phyloP scores from a whole-genome alignment of 1,140 invertebrate species.

The Lutraria rhynchaena region DNA sequence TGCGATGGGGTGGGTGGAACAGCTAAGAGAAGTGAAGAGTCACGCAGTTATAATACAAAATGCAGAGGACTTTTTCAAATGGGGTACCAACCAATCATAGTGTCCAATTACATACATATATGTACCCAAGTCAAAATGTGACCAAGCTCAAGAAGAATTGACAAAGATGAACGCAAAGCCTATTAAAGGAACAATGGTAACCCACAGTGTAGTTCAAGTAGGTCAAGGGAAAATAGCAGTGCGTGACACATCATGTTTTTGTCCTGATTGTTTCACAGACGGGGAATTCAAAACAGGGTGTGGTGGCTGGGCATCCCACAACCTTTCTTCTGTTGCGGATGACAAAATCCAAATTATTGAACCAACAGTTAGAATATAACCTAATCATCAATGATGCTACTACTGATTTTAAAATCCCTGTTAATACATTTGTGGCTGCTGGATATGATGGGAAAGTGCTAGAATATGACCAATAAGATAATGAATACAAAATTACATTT shows the following conservation, averaged over 20 bases:
- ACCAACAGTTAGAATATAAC: background rate
- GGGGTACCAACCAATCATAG: background rate
- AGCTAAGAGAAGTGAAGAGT: constrained; percentile 1
- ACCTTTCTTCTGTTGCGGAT: too few relatives aligned
- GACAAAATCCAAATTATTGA: background rate
- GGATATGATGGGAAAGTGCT: background rate
- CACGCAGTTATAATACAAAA: background rate
- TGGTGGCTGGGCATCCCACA: background rate
- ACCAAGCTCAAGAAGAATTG: constrained; percentile 9
- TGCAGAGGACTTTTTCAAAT: background rate
- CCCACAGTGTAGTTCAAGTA: constrained; percentile 12
- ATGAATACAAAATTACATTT: constrained; percentile 7
- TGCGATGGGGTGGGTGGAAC: constrained; percentile 14
- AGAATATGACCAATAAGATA: background rate
- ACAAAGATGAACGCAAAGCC: background rate
- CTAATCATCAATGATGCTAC: background rate
- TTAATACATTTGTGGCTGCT: background rate
- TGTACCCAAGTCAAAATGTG: constrained; percentile 17
- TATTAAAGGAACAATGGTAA: constrained; percentile 1
- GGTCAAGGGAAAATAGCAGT: background rate
- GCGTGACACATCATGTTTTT: constrained; percentile 21
- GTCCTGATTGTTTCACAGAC: background rate
- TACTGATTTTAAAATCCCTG: background rate
- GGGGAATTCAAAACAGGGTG: background rate
- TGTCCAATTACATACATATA: constrained; percentile 7